Conservation (phyloP, 2,888 invertebrate species). For the Dynastes grantii region DNA sequence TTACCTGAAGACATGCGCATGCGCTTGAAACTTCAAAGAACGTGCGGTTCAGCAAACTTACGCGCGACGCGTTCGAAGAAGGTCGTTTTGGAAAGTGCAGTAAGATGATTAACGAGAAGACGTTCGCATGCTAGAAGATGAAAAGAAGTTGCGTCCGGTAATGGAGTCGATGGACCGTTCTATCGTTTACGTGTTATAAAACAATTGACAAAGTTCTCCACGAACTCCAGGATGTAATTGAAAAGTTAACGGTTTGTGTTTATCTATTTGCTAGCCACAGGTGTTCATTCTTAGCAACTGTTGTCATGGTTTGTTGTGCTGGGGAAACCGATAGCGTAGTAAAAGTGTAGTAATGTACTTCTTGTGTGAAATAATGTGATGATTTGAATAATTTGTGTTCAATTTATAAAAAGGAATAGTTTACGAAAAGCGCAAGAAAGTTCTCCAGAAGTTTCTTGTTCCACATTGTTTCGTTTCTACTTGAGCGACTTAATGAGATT, state of each 20-base stretch:
- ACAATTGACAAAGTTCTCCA: conserved; percentile 11
- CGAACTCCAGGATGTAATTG: conserved; percentile 47
- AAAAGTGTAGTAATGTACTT: conserved; percentile 21
- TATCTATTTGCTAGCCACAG: conserved; percentile 57
- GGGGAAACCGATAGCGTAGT: conserved; percentile 16
- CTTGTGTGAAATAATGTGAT: conserved; percentile 25
- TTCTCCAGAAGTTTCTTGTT: conserved; percentile 13
- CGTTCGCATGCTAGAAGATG: conserved; percentile 2
- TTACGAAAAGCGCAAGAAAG: conserved; percentile 1
- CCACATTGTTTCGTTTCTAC: neutral
- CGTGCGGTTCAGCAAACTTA: conserved; percentile 53
- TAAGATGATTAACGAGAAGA: conserved; percentile 37
- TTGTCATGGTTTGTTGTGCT: conserved; percentile 41
- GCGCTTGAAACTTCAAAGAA: conserved; percentile 46
- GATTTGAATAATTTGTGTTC: conserved; percentile 32
- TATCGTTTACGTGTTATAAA: conserved; percentile 4
- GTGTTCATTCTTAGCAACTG: conserved; percentile 53
- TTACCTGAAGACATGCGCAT: conserved; percentile 50
- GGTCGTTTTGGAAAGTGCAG: conserved; percentile 43
- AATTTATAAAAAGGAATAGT: neutral
- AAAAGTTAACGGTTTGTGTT: conserved; percentile 55
- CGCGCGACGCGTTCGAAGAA: conserved; percentile 49
- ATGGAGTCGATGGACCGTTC: conserved; percentile 18
- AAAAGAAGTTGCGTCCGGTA: conserved; percentile 14
- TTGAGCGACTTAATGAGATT: conserved; percentile 37